Evolutionary conservation across 2,888 invertebrate species (phyloP).

Genomic region (Harpagoxenus sublaevis): DNA sequence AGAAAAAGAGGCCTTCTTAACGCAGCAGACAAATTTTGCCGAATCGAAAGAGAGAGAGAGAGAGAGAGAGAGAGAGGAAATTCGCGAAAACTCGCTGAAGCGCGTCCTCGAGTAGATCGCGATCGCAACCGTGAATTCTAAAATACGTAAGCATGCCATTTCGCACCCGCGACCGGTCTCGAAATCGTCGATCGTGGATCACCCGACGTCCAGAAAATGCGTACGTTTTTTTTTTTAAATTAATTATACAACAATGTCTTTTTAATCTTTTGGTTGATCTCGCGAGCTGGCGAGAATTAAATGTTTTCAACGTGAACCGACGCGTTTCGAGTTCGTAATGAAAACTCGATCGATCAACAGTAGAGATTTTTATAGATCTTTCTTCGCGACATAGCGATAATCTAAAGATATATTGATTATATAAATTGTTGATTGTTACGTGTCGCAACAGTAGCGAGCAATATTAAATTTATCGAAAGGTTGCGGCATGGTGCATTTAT

Average conservation of each 20-base stretch:
- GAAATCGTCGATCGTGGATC: slow-evolving; percentile 31
- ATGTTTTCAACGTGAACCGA: neutral
- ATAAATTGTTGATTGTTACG: neutral
- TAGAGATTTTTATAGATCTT: neutral
- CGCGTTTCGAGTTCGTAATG: neutral
- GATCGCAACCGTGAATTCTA: slow-evolving; percentile 2
- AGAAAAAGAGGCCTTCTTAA: slow-evolving; percentile 46
- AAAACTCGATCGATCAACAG: neutral
- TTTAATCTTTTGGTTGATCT: neutral
- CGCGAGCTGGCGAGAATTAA: neutral
- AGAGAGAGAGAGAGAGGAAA: neutral
- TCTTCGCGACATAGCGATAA: neutral
- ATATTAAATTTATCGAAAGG: neutral
- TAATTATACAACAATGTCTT: neutral
- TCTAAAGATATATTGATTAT: neutral
- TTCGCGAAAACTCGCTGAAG: neutral
- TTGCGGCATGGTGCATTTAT: neutral
- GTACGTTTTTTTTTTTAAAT: neutral
- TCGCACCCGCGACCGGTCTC: neutral
- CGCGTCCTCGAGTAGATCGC: neutral
- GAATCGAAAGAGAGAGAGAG: neutral
- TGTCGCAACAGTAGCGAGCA: neutral
- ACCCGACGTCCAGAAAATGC: neutral
- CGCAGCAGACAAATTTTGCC: slow-evolving; percentile 24
- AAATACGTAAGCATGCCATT: slow-evolving; percentile 3